Percentiles rank a stretch among this genome's conserved stretches.
phyloP scores from a whole-genome alignment of 2,797 vertebrate species.

The Vireo griseus region DNA sequence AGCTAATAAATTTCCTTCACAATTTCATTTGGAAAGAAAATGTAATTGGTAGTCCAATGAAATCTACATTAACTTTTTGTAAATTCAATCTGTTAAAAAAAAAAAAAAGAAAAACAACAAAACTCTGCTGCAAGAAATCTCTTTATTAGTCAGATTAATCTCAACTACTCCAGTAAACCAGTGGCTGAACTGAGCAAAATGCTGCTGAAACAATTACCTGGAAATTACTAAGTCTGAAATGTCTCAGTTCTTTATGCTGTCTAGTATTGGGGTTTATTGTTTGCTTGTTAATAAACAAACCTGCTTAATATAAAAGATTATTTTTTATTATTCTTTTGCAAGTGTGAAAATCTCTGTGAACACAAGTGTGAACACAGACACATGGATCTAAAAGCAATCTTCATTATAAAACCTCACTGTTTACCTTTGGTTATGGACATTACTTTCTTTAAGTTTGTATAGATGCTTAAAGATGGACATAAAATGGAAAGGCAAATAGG shows the following conservation, averaged over 20 bases:
- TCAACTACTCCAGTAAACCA: not conserved
- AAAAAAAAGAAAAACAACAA: not conserved
- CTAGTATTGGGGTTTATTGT: not conserved
- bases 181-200: not conserved
- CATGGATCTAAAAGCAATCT: not conserved
- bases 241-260: not conserved
- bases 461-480: not conserved
- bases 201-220: not conserved
- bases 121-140: not conserved
- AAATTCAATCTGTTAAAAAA: not conserved
- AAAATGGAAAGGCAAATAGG: not conserved
- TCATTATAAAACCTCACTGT: not conserved
- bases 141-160: not conserved
- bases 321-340: not conserved
- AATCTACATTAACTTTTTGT: conserved; percentile 1
- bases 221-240: not conserved
- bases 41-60: not conserved
- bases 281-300: not conserved
- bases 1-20: not conserved
- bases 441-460: not conserved
- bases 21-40: conserved; percentile 36
- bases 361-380: no score
- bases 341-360: not conserved
- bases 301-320: not conserved
- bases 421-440: not conserved